These are phyloP conservation scores for Drosophila monieri DNA, from an alignment of 2,888 invertebrate species.

Conservation along the genomic window DNA sequence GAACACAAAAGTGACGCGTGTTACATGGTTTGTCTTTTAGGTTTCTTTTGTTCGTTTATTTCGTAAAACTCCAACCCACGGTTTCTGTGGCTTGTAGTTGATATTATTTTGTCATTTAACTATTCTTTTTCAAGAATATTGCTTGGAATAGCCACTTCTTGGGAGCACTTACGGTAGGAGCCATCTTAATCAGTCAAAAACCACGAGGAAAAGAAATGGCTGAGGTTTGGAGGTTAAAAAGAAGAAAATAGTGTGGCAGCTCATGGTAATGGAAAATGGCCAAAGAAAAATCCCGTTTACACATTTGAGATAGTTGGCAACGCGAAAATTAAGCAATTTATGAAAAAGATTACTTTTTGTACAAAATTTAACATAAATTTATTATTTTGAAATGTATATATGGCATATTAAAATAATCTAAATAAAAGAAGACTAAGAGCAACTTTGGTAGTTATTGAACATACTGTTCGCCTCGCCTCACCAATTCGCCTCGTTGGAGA, in stretches of 20 bases:
- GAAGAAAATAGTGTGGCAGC: constrained; percentile 11
- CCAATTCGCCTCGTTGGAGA: background rate
- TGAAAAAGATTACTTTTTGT: background rate
- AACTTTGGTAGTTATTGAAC: background rate
- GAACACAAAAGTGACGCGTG: constrained; percentile 1
- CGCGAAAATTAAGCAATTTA: background rate
- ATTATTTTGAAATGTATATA: background rate
- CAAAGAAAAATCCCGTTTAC: background rate
- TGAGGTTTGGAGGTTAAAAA: constrained; percentile 10
- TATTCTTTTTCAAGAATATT: constrained; percentile 16
- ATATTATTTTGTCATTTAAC: constrained; percentile 25
- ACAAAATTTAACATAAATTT: background rate
- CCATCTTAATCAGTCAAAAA: constrained; percentile 82
- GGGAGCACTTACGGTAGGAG: constrained; percentile 83
- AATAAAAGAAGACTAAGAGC: background rate
- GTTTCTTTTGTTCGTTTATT: background rate
- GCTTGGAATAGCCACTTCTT: constrained; percentile 42
- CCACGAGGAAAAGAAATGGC: constrained; percentile 82
- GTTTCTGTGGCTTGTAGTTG: background rate
- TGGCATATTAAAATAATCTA: background rate
- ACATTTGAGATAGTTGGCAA: background rate
- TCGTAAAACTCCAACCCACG: background rate
- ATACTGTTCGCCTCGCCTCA: background rate
- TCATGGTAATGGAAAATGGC: background rate
- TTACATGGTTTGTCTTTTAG: background rate